A percentile compares a stretch with the other conserved stretches of the same genome.
Conservation (phyloP, 2,113 vertebrate species). For the Caracal caracal region DNA sequence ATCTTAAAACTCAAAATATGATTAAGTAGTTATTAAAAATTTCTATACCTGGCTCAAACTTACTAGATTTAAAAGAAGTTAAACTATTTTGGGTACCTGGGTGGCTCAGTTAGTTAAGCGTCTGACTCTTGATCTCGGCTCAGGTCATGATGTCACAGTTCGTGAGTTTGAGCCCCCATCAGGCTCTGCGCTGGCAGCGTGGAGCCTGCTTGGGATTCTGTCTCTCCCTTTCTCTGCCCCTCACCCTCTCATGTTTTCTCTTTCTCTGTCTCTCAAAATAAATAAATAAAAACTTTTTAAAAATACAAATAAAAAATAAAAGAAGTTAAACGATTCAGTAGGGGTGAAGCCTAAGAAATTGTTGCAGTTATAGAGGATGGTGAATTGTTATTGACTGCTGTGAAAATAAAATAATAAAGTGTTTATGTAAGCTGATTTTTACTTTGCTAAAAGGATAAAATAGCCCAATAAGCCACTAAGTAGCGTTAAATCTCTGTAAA, state of each 20-base stretch:
- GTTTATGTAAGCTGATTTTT: neutral
- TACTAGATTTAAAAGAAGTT: neutral
- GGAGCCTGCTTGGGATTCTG: too few relatives aligned
- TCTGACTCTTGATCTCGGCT: too few relatives aligned
- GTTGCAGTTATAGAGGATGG: neutral
- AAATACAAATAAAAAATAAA: neutral
- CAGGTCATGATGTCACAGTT: too few relatives aligned
- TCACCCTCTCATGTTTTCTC: too few relatives aligned
- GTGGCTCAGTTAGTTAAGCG: too few relatives aligned
- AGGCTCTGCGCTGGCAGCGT: too few relatives aligned
- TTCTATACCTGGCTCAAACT: neutral
- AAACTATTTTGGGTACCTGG: neutral
- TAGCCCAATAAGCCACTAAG: neutral
- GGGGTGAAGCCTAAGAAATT: neutral
- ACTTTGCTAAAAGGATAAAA: neutral
- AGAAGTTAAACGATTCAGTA: neutral
- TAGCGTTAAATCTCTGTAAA: neutral
- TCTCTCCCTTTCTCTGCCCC: too few relatives aligned
- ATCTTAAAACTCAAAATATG: conserved; percentile 21
- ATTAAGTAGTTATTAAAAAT: neutral
- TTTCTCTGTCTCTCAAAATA: too few relatives aligned
- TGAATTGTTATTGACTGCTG: conserved; percentile 23
- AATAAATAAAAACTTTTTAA: too few relatives aligned
- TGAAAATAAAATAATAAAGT: neutral
- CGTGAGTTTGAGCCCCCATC: too few relatives aligned